A percentile compares a stretch with the other conserved stretches of the same genome.
Conservation (phyloP, 1,140 invertebrate species). For the Bombus huntii region DNA sequence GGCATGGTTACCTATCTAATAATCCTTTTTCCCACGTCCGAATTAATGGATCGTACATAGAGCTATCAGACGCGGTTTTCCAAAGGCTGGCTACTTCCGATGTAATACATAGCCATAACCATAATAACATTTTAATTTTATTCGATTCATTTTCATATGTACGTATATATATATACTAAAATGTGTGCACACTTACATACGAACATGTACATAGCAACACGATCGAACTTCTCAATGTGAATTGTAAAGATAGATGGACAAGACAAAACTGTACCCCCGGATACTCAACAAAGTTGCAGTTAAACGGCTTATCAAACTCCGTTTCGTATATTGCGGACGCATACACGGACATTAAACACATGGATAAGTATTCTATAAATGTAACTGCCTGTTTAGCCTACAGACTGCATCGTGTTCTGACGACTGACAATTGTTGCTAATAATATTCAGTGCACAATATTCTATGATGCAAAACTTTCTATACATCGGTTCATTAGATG, state of each 20-base stretch:
- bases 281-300: slow-evolving; percentile 12
- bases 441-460: background rate
- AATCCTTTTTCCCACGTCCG: slow-evolving; percentile 41
- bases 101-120: background rate
- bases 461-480: no score
- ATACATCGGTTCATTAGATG: background rate
- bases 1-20: slow-evolving; percentile 27
- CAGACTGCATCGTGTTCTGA: background rate
- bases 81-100: slow-evolving; percentile 20
- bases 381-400: slow-evolving; percentile 12
- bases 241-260: background rate
- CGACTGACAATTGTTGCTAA: slow-evolving; percentile 9
- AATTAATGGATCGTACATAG: slow-evolving; percentile 29
- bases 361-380: slow-evolving; percentile 39
- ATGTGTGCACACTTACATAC: no score
- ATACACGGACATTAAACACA: slow-evolving; percentile 28
- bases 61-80: slow-evolving; percentile 9
- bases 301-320: slow-evolving; percentile 36
- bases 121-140: no score
- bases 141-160: no score
- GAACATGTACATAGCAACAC: no score
- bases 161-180: no score
- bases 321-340: slow-evolving; percentile 32
- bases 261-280: background rate
- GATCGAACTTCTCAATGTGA: background rate